These are phyloP conservation scores for Gadopsis marmoratus DNA, from an alignment of 2,797 vertebrate genomes.

Conservation along the genomic window DNA sequence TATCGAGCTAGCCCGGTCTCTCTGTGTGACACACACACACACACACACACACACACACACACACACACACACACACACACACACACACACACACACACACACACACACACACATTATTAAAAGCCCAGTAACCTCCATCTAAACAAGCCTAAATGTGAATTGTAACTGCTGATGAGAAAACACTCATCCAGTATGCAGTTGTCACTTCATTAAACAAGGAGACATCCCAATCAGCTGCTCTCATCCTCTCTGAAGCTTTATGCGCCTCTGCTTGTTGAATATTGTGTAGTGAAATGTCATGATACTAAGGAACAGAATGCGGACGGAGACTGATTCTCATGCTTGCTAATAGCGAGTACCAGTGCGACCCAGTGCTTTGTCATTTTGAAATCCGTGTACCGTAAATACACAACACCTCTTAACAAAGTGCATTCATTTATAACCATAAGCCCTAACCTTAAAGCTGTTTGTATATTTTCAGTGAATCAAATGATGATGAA, in stretches of 20 bases:
- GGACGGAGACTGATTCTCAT: background rate
- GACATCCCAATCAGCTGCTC: slow-evolving; percentile 55
- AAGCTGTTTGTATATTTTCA: background rate
- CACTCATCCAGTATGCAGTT: slow-evolving; percentile 61
- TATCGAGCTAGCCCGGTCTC: too few relatives aligned
- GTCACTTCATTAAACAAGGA: slow-evolving; percentile 67
- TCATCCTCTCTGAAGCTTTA: slow-evolving; percentile 30
- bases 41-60: too few relatives aligned
- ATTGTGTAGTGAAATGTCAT: slow-evolving; percentile 39
- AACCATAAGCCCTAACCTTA: background rate
- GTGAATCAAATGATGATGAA: background rate
- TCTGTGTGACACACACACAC: too few relatives aligned
- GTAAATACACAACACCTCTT: background rate
- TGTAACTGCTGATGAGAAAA: slow-evolving; percentile 70
- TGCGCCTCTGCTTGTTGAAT: slow-evolving; percentile 19
- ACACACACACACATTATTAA: slow-evolving; percentile 57
- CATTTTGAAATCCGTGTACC: background rate
- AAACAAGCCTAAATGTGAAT: slow-evolving; percentile 64
- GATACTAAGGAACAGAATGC: slow-evolving; percentile 1
- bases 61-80: too few relatives aligned
- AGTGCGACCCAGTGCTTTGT: background rate
- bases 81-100: too few relatives aligned
- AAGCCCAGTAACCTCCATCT: slow-evolving; percentile 68
- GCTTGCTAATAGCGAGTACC: background rate
- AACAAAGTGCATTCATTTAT: background rate